Evolutionary conservation across 1,140 invertebrate species (phyloP), one percentile per base, ranked within the genome.

Genomic region (Orchesella cincta): DNA sequence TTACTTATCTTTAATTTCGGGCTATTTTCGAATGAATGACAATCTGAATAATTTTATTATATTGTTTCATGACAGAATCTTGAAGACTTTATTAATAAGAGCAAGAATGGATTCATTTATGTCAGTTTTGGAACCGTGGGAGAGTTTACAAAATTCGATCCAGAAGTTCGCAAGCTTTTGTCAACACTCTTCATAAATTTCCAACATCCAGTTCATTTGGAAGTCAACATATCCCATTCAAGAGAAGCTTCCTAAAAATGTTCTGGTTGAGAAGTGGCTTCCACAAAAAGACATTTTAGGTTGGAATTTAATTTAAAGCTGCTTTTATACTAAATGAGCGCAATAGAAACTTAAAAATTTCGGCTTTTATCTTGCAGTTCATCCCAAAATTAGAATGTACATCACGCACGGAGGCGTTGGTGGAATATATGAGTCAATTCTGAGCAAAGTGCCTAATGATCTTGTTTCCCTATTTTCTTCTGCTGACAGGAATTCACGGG

Each of bases 211-310:
- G 62, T 90, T 93, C 31, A 84, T 93, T 0, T 93, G 92, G 92
- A 93, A 93, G 84, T 93, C 91, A 84, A 92, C 93, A 80, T 90
- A 88, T 1, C 89, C 88, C 20, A 86, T 76, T 80, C 84, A 86
- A 39, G 82, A 85, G 0, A 89, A 92, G 81, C 85, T 93, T 26
- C 91, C 92, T 1, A 83, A 87, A 0, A 94, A 94, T 84, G 90
- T 94, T 0, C 89, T 89, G 83, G 86, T 91, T 0, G 89, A 88
- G 0, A 88, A 89, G 52, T 94, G 93, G 93, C 85, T 93, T 81
- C 93, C 93, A 0, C 93, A 94, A 84, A 93, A 94, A 83, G 92
- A 94, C 83, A 87, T 94, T 36, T 86, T 94, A 36, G 92, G 90
- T 90, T 84, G 18, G n/a, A 5, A 46, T 5, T 57, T 57, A 5